Conservation (phyloP, 2,113 vertebrate species). For the Turnix velox region DNA sequence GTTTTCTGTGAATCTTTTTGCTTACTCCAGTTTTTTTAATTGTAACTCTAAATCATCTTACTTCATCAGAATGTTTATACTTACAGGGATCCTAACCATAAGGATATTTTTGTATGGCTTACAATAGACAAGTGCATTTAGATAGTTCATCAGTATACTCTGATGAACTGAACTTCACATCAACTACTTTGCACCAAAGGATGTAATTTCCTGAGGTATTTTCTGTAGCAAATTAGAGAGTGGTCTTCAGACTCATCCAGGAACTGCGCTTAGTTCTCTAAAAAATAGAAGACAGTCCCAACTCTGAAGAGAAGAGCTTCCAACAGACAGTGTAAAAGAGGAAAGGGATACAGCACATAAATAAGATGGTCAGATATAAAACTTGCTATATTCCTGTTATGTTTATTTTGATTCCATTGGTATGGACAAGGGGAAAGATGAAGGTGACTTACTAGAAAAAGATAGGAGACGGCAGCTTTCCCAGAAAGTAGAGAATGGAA, state of each 20-base stretch:
- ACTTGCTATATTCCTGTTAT: not conserved
- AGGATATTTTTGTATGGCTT: conserved; percentile 34
- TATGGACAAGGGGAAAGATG: not conserved
- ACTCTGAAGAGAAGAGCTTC: not conserved
- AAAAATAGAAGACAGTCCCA: not conserved
- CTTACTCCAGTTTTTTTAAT: conserved; percentile 33
- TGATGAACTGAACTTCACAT: not conserved
- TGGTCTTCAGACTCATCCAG: not conserved
- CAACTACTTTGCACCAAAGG: not conserved
- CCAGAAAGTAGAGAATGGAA: not conserved
- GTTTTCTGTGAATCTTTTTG: conserved; percentile 39
- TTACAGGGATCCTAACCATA: not conserved
- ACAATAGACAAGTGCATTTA: not conserved
- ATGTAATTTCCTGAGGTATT: not conserved
- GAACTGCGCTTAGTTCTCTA: not conserved
- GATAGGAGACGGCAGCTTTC: not conserved
- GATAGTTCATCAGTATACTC: not conserved
- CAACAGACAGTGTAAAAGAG: not conserved
- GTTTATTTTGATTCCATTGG: not conserved
- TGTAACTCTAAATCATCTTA: conserved; percentile 29
- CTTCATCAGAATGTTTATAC: conserved; percentile 21
- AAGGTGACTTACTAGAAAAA: not conserved
- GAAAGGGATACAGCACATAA: not conserved
- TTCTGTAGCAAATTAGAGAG: not conserved
- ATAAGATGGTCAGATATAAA: not conserved